Conservation (phyloP, 2,113 vertebrate genomes). For the Columbina picui region DNA sequence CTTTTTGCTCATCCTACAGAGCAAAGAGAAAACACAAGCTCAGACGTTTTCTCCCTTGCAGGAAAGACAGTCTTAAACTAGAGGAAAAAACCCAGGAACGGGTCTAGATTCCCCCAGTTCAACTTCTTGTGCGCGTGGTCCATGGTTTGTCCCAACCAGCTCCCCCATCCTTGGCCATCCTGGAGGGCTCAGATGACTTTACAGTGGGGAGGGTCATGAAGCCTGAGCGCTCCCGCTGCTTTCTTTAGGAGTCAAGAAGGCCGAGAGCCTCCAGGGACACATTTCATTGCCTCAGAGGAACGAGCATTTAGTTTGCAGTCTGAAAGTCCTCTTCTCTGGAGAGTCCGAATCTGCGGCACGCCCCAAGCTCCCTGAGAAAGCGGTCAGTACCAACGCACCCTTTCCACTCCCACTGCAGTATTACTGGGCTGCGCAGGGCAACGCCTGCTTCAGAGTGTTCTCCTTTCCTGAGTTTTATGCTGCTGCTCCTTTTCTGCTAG, state of each 20-base stretch:
- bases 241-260: neutral
- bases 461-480: neutral
- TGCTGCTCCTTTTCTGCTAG: slow-evolving; percentile 25
- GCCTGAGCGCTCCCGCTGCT: neutral
- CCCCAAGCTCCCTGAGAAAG: neutral
- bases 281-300: slow-evolving; percentile 3
- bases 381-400: neutral
- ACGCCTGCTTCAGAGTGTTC: neutral
- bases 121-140: neutral
- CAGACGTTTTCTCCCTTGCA: neutral
- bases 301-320: neutral
- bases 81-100: neutral
- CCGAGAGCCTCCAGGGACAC: neutral
- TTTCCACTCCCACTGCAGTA: slow-evolving; percentile 40
- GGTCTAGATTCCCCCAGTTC: neutral
- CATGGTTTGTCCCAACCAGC: neutral
- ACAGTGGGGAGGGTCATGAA: neutral
- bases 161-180: neutral
- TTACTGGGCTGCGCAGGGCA: slow-evolving; percentile 24
- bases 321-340: neutral
- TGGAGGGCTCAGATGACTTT: neutral
- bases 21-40: neutral
- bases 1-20: neutral
- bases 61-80: neutral
- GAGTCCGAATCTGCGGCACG: neutral